These are phyloP conservation scores for Drosophila bocqueti DNA, from an alignment of 1,140 invertebrate genomes.

Conservation along the genomic window DNA sequence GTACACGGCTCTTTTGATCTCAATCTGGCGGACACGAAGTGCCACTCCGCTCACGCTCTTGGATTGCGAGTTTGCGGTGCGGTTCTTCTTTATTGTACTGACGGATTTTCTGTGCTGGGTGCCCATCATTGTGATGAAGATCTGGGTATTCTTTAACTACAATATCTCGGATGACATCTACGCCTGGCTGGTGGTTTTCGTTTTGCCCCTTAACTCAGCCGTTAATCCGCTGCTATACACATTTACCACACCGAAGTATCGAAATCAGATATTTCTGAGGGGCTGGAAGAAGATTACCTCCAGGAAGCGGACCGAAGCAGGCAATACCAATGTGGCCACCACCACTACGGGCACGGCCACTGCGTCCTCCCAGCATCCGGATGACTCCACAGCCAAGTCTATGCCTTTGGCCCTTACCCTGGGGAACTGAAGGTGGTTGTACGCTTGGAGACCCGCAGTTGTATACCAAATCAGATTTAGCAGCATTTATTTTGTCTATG, in stretches of 20 bases:
- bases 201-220: slow-evolving; percentile 92
- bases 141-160: slow-evolving; percentile 87
- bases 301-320: slow-evolving; percentile 62
- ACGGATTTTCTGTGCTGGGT: slow-evolving; percentile 91
- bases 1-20: slow-evolving; percentile 89
- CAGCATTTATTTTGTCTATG: slow-evolving; percentile 65
- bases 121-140: slow-evolving; percentile 90
- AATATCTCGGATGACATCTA: slow-evolving; percentile 88
- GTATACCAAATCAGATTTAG: slow-evolving; percentile 39
- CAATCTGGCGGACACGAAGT: slow-evolving; percentile 88
- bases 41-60: slow-evolving; percentile 87
- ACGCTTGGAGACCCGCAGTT: background rate
- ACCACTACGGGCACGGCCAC: slow-evolving; percentile 78
- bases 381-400: slow-evolving; percentile 68
- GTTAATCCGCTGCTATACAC: slow-evolving; percentile 93
- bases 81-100: slow-evolving; percentile 92
- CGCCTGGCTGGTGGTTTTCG: slow-evolving; percentile 91
- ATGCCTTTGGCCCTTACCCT: slow-evolving; percentile 64
- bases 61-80: slow-evolving; percentile 89
- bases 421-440: slow-evolving; percentile 32
- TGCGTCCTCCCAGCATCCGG: slow-evolving; percentile 77
- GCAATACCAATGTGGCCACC: slow-evolving; percentile 65
- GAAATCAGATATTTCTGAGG: slow-evolving; percentile 85
- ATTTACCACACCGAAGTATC: slow-evolving; percentile 90
- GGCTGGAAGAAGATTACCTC: slow-evolving; percentile 84